These are phyloP conservation scores for Rachycentron canadum DNA, from an alignment of 2,797 vertebrate genomes.

Conservation along the genomic window DNA sequence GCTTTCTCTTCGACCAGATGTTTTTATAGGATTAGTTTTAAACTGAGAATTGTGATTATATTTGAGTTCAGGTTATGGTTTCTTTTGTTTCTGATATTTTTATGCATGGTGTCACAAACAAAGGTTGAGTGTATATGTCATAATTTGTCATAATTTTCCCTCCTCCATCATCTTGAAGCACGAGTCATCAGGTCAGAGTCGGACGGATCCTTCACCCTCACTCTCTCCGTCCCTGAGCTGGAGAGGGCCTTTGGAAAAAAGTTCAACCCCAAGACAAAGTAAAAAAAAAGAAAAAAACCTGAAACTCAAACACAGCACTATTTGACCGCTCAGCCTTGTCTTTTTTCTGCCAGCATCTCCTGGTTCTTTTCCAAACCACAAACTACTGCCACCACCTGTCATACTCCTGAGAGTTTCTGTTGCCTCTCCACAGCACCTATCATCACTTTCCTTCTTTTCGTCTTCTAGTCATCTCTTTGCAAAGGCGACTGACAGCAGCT, in stretches of 20 bases:
- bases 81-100: conserved; percentile 6
- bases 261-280: conserved; percentile 87
- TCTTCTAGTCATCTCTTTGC: conserved; percentile 7
- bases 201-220: conserved; percentile 87
- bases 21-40: not conserved
- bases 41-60: not conserved
- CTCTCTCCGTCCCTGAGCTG: conserved; percentile 86
- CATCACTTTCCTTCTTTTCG: conserved; percentile 16
- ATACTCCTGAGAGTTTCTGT: conserved; percentile 31
- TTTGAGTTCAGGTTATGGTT: not conserved
- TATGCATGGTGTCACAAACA: not conserved
- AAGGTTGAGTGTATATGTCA: conserved; percentile 24
- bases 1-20: not conserved
- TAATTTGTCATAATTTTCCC: conserved; percentile 51
- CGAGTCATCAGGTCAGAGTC: conserved; percentile 80
- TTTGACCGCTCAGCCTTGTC: conserved; percentile 40
- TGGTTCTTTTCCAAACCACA: conserved; percentile 40
- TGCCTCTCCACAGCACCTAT: conserved; percentile 38
- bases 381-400: conserved; percentile 49
- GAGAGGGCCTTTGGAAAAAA: conserved; percentile 88
- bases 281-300: conserved; percentile 56
- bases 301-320: conserved; percentile 23
- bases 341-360: conserved; percentile 54
- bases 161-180: conserved; percentile 81
- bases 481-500: not conserved